Conservation (phyloP, 1,140 invertebrate genomes). For the Tribolium madens region DNA sequence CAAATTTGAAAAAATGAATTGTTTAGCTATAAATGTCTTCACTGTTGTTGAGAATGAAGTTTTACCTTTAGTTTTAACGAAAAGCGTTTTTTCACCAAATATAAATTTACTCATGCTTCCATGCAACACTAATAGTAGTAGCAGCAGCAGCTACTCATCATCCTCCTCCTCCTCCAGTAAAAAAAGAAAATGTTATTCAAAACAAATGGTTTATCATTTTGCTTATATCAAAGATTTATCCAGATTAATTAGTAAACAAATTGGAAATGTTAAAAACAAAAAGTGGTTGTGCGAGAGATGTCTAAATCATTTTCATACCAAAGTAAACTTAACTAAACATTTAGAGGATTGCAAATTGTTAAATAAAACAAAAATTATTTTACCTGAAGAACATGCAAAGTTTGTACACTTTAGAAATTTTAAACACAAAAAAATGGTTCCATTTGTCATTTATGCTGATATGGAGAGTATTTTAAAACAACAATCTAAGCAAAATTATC, state of each 20-base stretch:
- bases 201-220: conserved; percentile 39
- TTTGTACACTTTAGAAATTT: conserved; percentile 56
- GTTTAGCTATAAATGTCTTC: conserved; percentile 20
- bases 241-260: conserved; percentile 46
- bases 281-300: conserved; percentile 56
- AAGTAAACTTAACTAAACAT: conserved; percentile 48
- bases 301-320: conserved; percentile 50
- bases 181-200: neutral
- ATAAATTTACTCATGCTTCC: neutral
- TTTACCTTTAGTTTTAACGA: conserved; percentile 10
- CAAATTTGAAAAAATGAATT: conserved; percentile 44
- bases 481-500: neutral
- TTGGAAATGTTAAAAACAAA: conserved; percentile 22
- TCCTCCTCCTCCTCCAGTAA: neutral
- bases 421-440: conserved; percentile 47
- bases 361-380: conserved; percentile 49
- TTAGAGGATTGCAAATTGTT: conserved; percentile 37
- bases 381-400: conserved; percentile 47
- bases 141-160: neutral
- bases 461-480: neutral
- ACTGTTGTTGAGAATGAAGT: conserved; percentile 33
- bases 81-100: neutral
- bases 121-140: neutral
- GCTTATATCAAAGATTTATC: conserved; percentile 52
- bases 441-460: neutral